Percentiles rank a stretch among this genome's conserved stretches.
Evolutionary conservation across 2,113 vertebrate species (phyloP).

Genomic region (Bos javanicus): DNA sequence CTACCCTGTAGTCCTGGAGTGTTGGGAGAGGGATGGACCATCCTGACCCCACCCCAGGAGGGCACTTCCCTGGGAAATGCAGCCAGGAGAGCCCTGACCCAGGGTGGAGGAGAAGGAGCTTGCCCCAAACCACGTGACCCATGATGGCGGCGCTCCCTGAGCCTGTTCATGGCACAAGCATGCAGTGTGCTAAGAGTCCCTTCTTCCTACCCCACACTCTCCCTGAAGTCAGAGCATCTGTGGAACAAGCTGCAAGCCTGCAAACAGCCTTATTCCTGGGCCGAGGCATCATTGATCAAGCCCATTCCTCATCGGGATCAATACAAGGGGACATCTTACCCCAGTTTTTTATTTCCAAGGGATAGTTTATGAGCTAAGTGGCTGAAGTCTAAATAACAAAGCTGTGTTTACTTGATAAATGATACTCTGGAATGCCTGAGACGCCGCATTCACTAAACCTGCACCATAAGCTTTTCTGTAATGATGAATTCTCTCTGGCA

Average conservation of each 20-base stretch:
- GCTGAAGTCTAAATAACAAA: constrained; percentile 48
- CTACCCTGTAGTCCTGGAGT: neutral
- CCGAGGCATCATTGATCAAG: neutral
- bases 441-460: constrained; percentile 49
- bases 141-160: neutral
- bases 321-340: constrained; percentile 32
- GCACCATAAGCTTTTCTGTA: constrained; percentile 63
- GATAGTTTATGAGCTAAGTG: constrained; percentile 33
- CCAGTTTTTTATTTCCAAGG: constrained; percentile 24
- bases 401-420: constrained; percentile 53
- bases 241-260: neutral
- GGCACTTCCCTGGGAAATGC: neutral
- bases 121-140: neutral
- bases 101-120: neutral
- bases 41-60: neutral
- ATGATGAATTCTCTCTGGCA: constrained; percentile 58
- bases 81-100: neutral
- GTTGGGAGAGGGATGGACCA: neutral
- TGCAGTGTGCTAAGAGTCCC: neutral
- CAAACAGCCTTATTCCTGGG: neutral
- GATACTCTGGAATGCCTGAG: neutral
- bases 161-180: accelerated
- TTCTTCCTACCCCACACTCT: accelerated
- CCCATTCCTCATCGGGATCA: constrained; percentile 36
- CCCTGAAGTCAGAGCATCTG: neutral